Evolutionary conservation across 1,140 invertebrate species (phyloP).

Genomic region (Mylabris phalerata): DNA sequence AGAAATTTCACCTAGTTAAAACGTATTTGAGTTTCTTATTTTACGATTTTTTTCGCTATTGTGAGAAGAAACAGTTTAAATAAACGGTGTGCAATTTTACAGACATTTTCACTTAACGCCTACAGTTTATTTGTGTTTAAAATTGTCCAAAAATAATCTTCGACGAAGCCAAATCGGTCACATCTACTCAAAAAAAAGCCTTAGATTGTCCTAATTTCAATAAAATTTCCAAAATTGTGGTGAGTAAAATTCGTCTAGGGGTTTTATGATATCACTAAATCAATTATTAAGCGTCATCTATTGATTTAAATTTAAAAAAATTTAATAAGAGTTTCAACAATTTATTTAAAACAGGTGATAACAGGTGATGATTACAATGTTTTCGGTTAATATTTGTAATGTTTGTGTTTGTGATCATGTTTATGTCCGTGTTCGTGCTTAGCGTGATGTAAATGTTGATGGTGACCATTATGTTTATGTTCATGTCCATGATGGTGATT

Average conservation of each 20-base stretch:
- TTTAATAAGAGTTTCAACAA: too few species aligned
- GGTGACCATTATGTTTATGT: constrained; percentile 2
- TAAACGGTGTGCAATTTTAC: too few species aligned
- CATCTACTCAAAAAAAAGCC: neutral
- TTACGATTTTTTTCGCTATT: too few species aligned
- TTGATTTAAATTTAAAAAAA: too few species aligned
- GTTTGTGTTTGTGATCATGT: constrained; percentile 12
- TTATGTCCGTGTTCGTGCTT: constrained; percentile 4
- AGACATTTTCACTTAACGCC: neutral
- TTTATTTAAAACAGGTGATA: constrained; percentile 3
- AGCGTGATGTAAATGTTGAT: neutral
- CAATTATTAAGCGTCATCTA: too few species aligned
- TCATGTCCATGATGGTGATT: constrained; percentile 19
- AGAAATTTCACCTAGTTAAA: too few species aligned
- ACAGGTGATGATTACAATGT: constrained; percentile 1
- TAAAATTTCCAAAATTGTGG: too few species aligned
- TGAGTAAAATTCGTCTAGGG: too few species aligned
- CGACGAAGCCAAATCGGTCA: neutral
- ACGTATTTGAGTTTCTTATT: too few species aligned
- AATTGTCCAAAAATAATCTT: neutral
- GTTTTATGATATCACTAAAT: too few species aligned
- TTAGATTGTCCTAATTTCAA: neutral
- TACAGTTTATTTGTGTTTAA: neutral
- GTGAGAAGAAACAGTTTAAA: too few species aligned
- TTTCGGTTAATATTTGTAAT: constrained; percentile 10